Conservation (phyloP, 2,113 vertebrate genomes). For the Pseudopodoces humilis region DNA sequence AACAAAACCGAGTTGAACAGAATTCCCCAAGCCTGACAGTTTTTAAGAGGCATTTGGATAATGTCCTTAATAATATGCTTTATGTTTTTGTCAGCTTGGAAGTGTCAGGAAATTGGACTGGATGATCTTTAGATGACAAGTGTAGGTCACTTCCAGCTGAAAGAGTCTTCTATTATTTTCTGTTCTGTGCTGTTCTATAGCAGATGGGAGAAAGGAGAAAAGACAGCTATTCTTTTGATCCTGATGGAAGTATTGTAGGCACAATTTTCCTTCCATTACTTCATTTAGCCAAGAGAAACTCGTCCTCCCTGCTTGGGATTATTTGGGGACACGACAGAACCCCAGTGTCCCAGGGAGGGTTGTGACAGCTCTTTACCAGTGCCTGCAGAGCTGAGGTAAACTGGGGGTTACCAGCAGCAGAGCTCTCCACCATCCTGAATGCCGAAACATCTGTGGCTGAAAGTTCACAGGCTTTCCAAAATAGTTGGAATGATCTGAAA, state of each 20-base stretch:
- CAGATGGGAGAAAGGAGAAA: neutral
- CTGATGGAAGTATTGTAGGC: neutral
- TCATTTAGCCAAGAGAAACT: neutral
- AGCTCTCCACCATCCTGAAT: neutral
- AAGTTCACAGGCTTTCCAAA: neutral
- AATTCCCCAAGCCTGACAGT: neutral
- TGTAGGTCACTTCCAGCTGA: neutral
- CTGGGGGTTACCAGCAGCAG: neutral
- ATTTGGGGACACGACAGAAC: neutral
- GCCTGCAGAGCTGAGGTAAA: neutral
- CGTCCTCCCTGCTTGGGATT: neutral
- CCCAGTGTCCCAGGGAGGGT: too few species aligned
- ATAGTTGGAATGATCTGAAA: neutral
- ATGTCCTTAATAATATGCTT: neutral
- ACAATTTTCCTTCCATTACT: neutral
- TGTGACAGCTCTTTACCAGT: neutral
- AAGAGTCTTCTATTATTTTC: neutral
- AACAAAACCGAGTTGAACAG: neutral
- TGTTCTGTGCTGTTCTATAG: neutral
- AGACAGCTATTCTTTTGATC: neutral
- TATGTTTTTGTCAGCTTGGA: neutral
- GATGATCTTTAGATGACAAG: neutral
- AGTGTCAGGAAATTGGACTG: neutral
- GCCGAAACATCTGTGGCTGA: rapidly evolving
- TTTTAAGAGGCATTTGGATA: neutral